phyloP scores from a whole-genome alignment of 2,797 vertebrate genomes.

The Peromyscus aztecus region DNA sequence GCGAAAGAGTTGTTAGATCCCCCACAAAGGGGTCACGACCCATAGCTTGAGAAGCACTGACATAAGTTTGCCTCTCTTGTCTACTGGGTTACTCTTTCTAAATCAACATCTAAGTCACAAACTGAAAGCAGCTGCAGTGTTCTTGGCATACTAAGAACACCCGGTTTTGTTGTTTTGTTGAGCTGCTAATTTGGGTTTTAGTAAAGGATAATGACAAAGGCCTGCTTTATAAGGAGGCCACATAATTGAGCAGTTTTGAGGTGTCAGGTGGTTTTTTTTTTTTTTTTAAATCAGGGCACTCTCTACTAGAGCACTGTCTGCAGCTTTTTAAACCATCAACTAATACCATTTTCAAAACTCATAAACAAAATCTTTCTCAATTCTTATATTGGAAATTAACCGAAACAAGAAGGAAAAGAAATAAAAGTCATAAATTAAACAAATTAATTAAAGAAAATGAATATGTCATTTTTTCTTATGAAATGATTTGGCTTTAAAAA shows the following conservation, averaged over 20 bases:
- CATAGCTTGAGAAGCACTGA: neutral
- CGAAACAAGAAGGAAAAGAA: neutral
- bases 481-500: neutral
- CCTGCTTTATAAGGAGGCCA: conserved; percentile 48
- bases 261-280: conserved; percentile 3
- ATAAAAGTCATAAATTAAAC: neutral
- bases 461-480: neutral
- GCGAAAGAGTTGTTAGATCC: neutral
- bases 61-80: neutral
- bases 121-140: conserved; percentile 19
- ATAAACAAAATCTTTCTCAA: conserved; percentile 25
- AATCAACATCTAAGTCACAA: conserved; percentile 61
- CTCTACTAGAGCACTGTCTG: conserved; percentile 57
- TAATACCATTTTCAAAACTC: conserved; percentile 40
- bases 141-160: conserved; percentile 52
- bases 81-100: conserved; percentile 49
- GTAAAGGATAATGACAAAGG: conserved; percentile 52
- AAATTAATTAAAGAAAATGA: neutral
- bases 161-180: conserved; percentile 67
- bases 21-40: neutral
- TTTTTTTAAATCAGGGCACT: neutral
- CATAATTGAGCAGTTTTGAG: conserved; percentile 68
- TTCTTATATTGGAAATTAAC: conserved; percentile 48
- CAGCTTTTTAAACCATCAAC: conserved; percentile 70
- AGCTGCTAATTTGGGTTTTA: conserved; percentile 71